Conservation (phyloP, 2,888 invertebrate genomes). For the Drosophila formosana region DNA sequence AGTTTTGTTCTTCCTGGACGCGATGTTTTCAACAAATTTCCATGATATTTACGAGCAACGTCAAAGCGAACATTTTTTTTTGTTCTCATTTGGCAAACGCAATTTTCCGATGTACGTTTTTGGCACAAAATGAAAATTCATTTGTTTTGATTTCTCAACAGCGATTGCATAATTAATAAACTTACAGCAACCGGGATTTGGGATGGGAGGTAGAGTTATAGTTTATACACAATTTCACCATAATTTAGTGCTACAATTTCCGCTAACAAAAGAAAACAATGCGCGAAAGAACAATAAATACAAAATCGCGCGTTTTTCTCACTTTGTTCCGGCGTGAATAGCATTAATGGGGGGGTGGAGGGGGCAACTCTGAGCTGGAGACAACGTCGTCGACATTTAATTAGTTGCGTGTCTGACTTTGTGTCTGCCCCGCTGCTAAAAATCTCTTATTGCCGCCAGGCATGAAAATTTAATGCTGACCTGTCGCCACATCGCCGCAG, state of each 20-base stretch:
- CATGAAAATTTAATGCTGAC: slow-evolving; percentile 55
- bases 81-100: slow-evolving; percentile 8
- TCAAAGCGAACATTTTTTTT: slow-evolving; percentile 24
- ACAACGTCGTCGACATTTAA: slow-evolving; percentile 49
- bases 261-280: slow-evolving; percentile 18
- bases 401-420: slow-evolving; percentile 47
- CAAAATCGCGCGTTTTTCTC: neutral
- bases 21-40: slow-evolving; percentile 21
- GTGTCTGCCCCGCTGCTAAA: neutral
- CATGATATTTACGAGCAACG: slow-evolving; percentile 46
- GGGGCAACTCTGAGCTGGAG: slow-evolving; percentile 3
- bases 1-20: slow-evolving; percentile 33
- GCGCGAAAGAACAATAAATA: slow-evolving; percentile 6
- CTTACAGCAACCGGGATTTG: neutral
- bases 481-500: slow-evolving; percentile 10
- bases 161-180: slow-evolving; percentile 39
- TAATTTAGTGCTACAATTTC: slow-evolving; percentile 41
- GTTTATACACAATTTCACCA: slow-evolving; percentile 10
- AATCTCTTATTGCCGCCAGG: slow-evolving; percentile 28
- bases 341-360: neutral
- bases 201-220: neutral
- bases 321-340: slow-evolving; percentile 6
- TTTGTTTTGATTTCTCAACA: slow-evolving; percentile 22
- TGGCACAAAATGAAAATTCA: slow-evolving; percentile 23
- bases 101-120: slow-evolving; percentile 23